Evolutionary conservation across 2,888 invertebrate genomes (phyloP).

Genomic region (Melieria picta): DNA sequence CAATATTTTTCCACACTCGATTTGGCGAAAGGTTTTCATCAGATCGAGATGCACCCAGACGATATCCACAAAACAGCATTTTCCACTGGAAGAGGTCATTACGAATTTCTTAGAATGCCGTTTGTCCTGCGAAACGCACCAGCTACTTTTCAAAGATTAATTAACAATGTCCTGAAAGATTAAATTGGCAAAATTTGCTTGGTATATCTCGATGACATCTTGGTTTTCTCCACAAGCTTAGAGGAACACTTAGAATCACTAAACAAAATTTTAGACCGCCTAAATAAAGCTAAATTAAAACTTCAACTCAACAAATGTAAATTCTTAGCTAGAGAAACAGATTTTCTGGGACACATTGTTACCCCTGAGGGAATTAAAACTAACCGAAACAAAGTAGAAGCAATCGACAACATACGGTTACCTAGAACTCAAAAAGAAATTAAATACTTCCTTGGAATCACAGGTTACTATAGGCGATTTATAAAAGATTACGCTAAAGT

Average conservation of each 20-base stretch:
- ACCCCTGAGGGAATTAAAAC: constrained; percentile 21
- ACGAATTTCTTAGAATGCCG: constrained; percentile 33
- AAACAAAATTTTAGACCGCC: constrained; percentile 16
- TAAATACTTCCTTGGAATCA: not conserved
- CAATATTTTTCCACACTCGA: constrained; percentile 24
- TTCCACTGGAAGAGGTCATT: constrained; percentile 29
- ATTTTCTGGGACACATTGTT: constrained; percentile 26
- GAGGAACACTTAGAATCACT: constrained; percentile 20
- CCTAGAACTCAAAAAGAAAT: constrained; percentile 13
- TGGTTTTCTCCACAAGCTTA: constrained; percentile 27
- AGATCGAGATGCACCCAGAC: constrained; percentile 34
- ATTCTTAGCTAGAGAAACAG: constrained; percentile 23
- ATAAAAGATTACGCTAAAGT: too few relatives aligned
- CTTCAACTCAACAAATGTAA: constrained; percentile 27
- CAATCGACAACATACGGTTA: constrained; percentile 20
- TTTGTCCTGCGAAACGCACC: constrained; percentile 29
- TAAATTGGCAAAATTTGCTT: constrained; percentile 23
- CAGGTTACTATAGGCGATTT: constrained; percentile 10
- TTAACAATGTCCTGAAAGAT: constrained; percentile 16
- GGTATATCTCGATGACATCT: constrained; percentile 26
- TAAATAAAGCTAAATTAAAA: constrained; percentile 28
- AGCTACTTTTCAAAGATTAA: constrained; percentile 20
- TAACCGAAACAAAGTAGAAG: constrained; percentile 21
- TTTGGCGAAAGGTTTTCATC: constrained; percentile 28
- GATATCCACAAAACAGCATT: constrained; percentile 29